phyloP scores from a whole-genome alignment of 2,113 vertebrate genomes.

The Eurypyga helias region DNA sequence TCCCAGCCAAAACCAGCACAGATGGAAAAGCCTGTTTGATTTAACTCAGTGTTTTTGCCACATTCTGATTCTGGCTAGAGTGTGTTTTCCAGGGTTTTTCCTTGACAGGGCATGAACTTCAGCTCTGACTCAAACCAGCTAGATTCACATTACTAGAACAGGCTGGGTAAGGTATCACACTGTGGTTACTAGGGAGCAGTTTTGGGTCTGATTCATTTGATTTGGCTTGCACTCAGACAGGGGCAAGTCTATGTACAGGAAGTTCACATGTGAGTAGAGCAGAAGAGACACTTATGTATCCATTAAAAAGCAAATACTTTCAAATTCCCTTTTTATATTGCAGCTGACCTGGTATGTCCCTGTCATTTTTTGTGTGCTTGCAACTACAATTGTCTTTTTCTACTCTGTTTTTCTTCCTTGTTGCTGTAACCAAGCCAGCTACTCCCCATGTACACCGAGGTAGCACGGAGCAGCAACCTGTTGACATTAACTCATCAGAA shows the following conservation, averaged over 20 bases:
- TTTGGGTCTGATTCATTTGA: not conserved
- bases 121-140: not conserved
- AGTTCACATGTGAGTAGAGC: not conserved
- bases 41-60: not conserved
- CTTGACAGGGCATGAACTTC: not conserved
- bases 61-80: not conserved
- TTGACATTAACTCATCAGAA: not conserved
- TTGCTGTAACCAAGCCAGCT: not conserved
- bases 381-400: not conserved
- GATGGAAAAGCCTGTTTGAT: not conserved
- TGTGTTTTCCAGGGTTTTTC: not conserved
- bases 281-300: not conserved
- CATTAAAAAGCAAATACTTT: not conserved
- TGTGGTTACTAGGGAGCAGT: not conserved
- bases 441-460: not conserved
- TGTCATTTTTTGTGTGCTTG: not conserved
- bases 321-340: not conserved
- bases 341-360: not conserved
- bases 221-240: not conserved
- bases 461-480: not conserved
- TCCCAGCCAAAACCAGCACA: no score
- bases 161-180: not conserved
- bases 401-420: not conserved
- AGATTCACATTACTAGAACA: not conserved
- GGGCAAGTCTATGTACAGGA: not conserved